Evolutionary conservation across 2,888 invertebrate species (phyloP).

Genomic region (Tupiocoris notatus): DNA sequence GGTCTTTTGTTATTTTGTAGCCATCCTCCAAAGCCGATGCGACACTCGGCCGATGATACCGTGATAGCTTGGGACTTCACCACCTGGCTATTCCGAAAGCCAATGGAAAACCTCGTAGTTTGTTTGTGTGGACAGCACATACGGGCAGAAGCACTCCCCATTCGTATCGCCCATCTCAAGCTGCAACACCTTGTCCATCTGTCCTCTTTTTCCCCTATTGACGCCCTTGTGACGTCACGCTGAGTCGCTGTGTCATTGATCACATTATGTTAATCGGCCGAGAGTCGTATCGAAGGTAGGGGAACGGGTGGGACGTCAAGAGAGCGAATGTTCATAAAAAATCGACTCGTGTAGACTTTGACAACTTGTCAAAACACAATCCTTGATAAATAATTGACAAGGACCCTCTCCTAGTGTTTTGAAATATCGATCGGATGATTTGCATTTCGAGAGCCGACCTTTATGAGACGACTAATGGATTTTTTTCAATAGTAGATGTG

Average conservation of each 20-base stretch:
- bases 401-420: background rate
- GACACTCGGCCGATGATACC: background rate
- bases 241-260: constrained; percentile 10
- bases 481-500: no score
- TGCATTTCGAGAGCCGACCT: no score
- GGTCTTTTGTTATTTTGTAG: no score
- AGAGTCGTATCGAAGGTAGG: background rate
- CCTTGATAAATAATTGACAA: constrained; percentile 9
- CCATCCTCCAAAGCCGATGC: no score
- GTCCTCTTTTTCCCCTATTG: constrained; percentile 8
- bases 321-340: constrained; percentile 3
- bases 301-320: background rate
- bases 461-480: no score
- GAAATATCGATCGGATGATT: constrained; percentile 10
- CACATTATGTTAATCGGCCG: constrained; percentile 7
- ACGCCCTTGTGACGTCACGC: constrained; percentile 12
- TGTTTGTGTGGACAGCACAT: background rate
- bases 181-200: constrained; percentile 19
- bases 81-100: background rate
- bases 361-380: constrained; percentile 23
- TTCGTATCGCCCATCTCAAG: background rate
- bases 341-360: background rate
- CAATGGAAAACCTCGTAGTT: background rate
- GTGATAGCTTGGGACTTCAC: background rate
- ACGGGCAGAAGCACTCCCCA: background rate